These are phyloP conservation scores for Leptogaster cylindrica DNA, from an alignment of 2,888 invertebrate genomes.

Conservation along the genomic window DNA sequence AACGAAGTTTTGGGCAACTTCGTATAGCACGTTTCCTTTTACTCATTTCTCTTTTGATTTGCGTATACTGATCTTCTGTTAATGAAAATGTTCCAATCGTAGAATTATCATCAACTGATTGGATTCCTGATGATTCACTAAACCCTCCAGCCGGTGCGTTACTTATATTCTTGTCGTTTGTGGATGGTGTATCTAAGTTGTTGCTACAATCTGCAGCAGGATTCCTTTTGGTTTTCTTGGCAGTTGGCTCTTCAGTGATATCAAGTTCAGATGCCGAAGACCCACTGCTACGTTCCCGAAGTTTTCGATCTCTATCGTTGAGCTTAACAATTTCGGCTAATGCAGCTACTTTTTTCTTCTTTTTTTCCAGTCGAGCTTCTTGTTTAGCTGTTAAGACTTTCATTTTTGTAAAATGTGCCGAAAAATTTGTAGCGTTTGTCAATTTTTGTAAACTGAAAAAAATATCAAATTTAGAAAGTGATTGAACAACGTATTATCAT, in stretches of 20 bases:
- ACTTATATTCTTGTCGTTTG: constrained; percentile 19
- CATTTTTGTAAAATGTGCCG: constrained; percentile 53
- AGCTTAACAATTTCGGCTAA: constrained; percentile 67
- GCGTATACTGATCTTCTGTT: constrained; percentile 54
- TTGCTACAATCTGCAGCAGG: not conserved
- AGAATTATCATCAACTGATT: constrained; percentile 16
- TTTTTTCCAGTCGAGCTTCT: constrained; percentile 66
- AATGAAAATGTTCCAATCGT: constrained; percentile 50
- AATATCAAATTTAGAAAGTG: too few species aligned
- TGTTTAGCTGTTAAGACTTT: constrained; percentile 63
- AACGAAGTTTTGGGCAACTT: constrained; percentile 67
- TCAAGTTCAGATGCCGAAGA: not conserved
- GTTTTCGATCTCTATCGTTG: constrained; percentile 66
- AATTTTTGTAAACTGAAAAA: constrained; percentile 28
- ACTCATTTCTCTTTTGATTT: constrained; percentile 62
- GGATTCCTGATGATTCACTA: constrained; percentile 26
- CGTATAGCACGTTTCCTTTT: constrained; percentile 62
- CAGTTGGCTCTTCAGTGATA: not conserved
- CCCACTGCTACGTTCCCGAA: not conserved
- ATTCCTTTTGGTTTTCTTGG: constrained; percentile 33
- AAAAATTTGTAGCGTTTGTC: not conserved
- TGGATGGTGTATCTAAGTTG: not conserved
- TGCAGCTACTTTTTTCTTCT: constrained; percentile 70
- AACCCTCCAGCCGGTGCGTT: too few species aligned
- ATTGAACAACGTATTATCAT: too few species aligned